phyloP scores from a whole-genome alignment of 2,888 invertebrate species.

The Trissolcus brochymenae region DNA sequence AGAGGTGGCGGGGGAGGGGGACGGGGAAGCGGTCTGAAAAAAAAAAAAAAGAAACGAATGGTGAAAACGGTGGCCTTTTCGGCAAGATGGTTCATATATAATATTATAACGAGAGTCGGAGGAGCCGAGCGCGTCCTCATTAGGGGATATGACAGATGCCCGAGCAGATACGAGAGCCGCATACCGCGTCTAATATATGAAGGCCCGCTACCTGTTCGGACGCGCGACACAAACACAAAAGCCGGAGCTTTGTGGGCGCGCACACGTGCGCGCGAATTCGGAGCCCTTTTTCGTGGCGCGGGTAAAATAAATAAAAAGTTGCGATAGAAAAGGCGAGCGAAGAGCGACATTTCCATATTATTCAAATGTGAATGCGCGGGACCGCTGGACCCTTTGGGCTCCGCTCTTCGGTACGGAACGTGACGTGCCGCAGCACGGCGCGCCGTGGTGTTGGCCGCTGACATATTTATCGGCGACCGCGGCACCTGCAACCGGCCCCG shows the following conservation, averaged over 20 bases:
- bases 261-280: constrained; percentile 42
- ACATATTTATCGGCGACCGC: constrained; percentile 76
- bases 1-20: constrained; percentile 2
- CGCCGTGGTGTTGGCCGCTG: constrained; percentile 74
- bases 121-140: constrained; percentile 64
- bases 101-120: constrained; percentile 58
- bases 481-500: constrained; percentile 73
- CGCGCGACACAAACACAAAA: constrained; percentile 43
- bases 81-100: constrained; percentile 46
- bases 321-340: constrained; percentile 34
- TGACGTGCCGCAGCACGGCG: constrained; percentile 53
- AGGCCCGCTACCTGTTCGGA: constrained; percentile 52
- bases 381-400: constrained; percentile 48
- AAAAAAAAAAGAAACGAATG: constrained; percentile 18
- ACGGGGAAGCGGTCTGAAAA: constrained; percentile 10
- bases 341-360: constrained; percentile 73
- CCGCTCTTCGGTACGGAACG: constrained; percentile 51
- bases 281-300: constrained; percentile 22
- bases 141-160: constrained; percentile 73
- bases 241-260: constrained; percentile 24
- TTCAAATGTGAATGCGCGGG: constrained; percentile 71
- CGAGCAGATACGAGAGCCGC: constrained; percentile 62
- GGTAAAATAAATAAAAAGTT: constrained; percentile 28
- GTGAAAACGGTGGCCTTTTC: constrained; percentile 56
- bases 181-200: constrained; percentile 61